Evolutionary conservation across 2,113 vertebrate genomes (phyloP).

Genomic region (Solenodon paradoxus): DNA sequence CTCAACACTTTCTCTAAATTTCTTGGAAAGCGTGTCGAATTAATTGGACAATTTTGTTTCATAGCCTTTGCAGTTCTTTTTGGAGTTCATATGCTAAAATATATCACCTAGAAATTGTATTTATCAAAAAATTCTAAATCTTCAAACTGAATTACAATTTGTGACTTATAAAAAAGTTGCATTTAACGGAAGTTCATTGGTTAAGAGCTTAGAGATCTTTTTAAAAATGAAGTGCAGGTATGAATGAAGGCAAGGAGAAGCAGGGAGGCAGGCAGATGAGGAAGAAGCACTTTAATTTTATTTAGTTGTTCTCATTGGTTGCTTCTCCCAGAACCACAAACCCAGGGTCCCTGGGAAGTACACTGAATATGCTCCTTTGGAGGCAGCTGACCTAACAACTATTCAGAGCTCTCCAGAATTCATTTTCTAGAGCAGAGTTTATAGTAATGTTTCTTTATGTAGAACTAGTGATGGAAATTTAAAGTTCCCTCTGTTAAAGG

Average conservation of each 20-base stretch:
- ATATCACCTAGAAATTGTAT: not conserved
- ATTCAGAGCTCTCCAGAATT: no score
- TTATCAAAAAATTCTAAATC: not conserved
- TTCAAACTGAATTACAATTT: not conserved
- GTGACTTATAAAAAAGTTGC: not conserved
- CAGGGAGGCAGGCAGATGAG: no score
- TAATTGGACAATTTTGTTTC: slow-evolving; percentile 3
- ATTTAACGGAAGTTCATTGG: not conserved
- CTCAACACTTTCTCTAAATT: not conserved
- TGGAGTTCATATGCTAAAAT: not conserved
- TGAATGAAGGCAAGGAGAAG: no score
- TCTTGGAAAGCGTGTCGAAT: not conserved
- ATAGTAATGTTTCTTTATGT: not conserved
- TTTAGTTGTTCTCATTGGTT: no score
- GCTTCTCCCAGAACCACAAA: no score
- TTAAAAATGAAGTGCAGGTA: no score
- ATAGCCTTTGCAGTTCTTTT: not conserved
- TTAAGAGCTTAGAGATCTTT: not conserved
- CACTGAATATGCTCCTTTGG: no score
- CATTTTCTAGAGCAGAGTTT: not conserved
- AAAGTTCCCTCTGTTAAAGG: not conserved
- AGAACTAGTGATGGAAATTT: not conserved
- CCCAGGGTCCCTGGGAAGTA: no score
- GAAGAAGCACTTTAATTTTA: no score
- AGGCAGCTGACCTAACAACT: no score